These are phyloP conservation scores for Prunella himalayana DNA, from an alignment of 2,113 vertebrate species.

Conservation along the genomic window DNA sequence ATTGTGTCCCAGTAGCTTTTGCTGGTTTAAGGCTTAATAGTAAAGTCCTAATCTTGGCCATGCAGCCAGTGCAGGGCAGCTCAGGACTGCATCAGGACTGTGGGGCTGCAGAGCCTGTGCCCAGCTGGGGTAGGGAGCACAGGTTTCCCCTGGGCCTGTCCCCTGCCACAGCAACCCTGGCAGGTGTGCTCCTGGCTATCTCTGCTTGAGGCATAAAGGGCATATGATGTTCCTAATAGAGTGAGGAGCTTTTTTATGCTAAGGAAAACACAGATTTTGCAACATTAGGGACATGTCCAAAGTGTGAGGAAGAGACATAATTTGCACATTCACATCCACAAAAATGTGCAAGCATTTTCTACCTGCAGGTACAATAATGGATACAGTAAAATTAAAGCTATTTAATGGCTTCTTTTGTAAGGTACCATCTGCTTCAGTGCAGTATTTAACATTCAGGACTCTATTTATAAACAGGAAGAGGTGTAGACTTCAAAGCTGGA, in stretches of 20 bases:
- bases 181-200: neutral
- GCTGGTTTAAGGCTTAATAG: neutral
- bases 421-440: neutral
- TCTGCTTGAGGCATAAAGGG: neutral
- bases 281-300: neutral
- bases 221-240: neutral
- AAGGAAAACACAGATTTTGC: neutral
- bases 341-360: neutral
- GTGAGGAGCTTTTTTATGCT: neutral
- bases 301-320: neutral
- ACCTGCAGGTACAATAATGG: neutral
- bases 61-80: neutral
- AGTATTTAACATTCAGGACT: slow-evolving; percentile 70
- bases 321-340: neutral
- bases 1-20: neutral
- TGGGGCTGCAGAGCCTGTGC: neutral
- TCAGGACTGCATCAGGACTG: neutral
- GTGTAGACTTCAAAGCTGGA: slow-evolving; percentile 69
- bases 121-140: neutral
- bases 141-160: neutral
- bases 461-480: slow-evolving; percentile 79
- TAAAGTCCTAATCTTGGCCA: neutral
- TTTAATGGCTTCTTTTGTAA: neutral
- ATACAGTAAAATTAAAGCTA: neutral
- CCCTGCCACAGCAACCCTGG: neutral